A percentile compares a stretch with the other conserved stretches of the same genome.
These are phyloP conservation scores for Solenopsis fugax DNA, from an alignment of 1,140 invertebrate genomes.

Conservation along the genomic window DNA sequence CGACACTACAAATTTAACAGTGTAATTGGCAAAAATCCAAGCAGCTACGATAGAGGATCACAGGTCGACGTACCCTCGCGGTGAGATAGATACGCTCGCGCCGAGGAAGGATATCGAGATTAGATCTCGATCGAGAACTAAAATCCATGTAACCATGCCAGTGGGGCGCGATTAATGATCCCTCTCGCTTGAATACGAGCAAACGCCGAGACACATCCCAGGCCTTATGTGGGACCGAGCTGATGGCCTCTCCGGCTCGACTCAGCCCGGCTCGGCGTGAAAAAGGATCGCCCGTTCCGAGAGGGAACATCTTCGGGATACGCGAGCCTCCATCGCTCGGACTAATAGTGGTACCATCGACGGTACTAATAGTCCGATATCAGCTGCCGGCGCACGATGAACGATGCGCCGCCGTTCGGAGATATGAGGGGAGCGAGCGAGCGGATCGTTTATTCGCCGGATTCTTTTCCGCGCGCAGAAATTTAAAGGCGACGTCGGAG, in stretches of 20 bases:
- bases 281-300: constrained; percentile 24
- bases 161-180: constrained; percentile 58
- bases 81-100: constrained; percentile 38
- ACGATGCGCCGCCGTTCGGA: constrained; percentile 38
- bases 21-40: neutral
- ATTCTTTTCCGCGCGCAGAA: constrained; percentile 29
- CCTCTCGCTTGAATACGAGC: constrained; percentile 18
- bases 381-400: constrained; percentile 55
- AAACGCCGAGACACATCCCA: constrained; percentile 1
- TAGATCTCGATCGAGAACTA: constrained; percentile 53
- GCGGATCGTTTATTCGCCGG: constrained; percentile 47
- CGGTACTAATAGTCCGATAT: constrained; percentile 58
- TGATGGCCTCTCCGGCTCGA: constrained; percentile 17
- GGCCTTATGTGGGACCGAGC: constrained; percentile 23
- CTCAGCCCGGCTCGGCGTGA: constrained; percentile 15
- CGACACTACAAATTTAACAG: too few relatives aligned
- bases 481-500: constrained; percentile 5
- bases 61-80: neutral
- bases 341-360: constrained; percentile 54
- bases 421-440: constrained; percentile 13
- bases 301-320: constrained; percentile 21
- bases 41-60: neutral
- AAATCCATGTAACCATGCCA: constrained; percentile 59
- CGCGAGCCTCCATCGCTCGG: constrained; percentile 17
- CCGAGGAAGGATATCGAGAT: constrained; percentile 42